A percentile compares a stretch with the other conserved stretches of the same genome.
phyloP scores from a whole-genome alignment of 1,140 invertebrate species.

The Galleria mellonella region DNA sequence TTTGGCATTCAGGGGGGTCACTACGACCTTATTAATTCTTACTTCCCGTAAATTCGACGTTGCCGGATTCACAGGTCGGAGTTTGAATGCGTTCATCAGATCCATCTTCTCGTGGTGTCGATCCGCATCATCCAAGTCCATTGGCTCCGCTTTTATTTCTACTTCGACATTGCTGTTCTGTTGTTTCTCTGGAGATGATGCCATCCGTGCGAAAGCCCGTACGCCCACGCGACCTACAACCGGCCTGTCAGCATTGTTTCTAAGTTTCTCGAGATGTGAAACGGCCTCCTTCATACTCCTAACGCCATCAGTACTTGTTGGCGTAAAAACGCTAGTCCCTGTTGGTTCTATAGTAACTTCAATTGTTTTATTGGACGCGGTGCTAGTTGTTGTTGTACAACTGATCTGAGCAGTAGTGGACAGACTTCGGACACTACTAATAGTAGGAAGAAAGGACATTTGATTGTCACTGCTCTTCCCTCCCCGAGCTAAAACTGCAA shows the following conservation, averaged over 20 bases:
- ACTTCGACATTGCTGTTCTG: constrained; percentile 32
- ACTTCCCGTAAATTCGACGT: constrained; percentile 41
- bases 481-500: constrained; percentile 37
- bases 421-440: constrained; percentile 44
- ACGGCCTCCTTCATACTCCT: constrained; percentile 41
- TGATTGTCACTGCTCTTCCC: constrained; percentile 11
- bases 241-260: constrained; percentile 24
- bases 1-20: constrained; percentile 16
- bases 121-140: constrained; percentile 52
- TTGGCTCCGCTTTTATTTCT: constrained; percentile 61
- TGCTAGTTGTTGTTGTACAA: constrained; percentile 10
- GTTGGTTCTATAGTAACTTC: constrained; percentile 30
- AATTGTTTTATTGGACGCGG: constrained; percentile 15
- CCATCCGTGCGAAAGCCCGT: constrained; percentile 56
- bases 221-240: constrained; percentile 51
- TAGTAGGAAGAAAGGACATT: constrained; percentile 39
- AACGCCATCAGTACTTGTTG: constrained; percentile 43
- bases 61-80: constrained; percentile 44
- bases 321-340: constrained; percentile 40
- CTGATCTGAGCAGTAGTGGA: constrained; percentile 23
- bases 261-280: constrained; percentile 35
- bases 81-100: constrained; percentile 53
- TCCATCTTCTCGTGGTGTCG: constrained; percentile 52
- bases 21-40: constrained; percentile 50
- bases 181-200: constrained; percentile 25